Base-by-base conservation (phyloP, 1,140 invertebrate genomes). In the Bombus impatiens region DNA sequence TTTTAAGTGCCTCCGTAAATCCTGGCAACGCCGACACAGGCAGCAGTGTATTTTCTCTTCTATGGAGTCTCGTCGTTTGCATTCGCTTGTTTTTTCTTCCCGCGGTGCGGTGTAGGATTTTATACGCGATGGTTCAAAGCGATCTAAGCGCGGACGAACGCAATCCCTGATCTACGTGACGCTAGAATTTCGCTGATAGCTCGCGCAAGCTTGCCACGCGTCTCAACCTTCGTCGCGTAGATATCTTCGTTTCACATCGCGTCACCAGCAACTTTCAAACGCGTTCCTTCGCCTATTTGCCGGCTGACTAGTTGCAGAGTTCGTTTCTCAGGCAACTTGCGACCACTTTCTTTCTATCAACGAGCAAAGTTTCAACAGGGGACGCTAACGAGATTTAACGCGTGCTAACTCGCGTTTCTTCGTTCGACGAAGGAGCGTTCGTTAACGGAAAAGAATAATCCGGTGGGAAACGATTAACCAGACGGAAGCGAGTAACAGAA, bases 1-100 rank as follows among this genome's bases (percentile, higher is more conserved):
- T 35, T 82, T 82, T 67, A 83, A 83, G 81, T 67, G 53, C 42
- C 72, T 42, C 35, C 2, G 72, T 83, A 83, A 83, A 83, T 77
- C 81, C 57, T 32, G 4, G 53, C 37, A 82, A 40, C 42, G n/a
- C 5, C 42, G 2, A 5, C 37, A 22, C n/a, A 9, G 4, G 15
- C 28, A n/a, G 15, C 76, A 4, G 28, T 18, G 25, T 28, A 65
- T 82, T 83, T 67, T 47, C 42, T 44, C 47, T 83, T 53, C 53
- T 42, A 76, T 2, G 9, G 35, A 68, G 32, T 83, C 72, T n/a
- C 72, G 44, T 37, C 72, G 47, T 53, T 53, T 8, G 47, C 35
- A 9, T 62, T 2, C 81, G 40, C 72, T 40, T 74, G 72, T 42
- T 82, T 59, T 53, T 62, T 67, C 25, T 28, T 12, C 57, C 47